These are phyloP conservation scores for Bombus sibiricus DNA, from an alignment of 1,140 invertebrate species.

Conservation along the genomic window DNA sequence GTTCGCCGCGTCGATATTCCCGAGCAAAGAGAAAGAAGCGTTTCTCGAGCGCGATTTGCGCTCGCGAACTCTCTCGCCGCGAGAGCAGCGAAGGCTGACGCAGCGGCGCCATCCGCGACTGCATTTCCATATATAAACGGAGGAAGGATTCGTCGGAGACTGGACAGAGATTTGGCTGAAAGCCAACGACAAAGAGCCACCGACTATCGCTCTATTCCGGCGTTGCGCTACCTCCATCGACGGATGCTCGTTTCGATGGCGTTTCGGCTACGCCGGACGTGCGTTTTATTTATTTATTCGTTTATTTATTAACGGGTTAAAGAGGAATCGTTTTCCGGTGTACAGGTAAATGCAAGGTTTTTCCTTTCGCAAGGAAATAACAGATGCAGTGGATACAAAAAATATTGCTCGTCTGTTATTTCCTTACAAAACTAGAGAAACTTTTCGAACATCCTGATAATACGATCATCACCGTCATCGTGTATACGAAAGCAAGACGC, in stretches of 20 bases:
- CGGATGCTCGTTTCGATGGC: not conserved
- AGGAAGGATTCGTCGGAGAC: constrained; percentile 61
- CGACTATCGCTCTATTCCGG: not conserved
- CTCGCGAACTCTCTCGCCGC: not conserved
- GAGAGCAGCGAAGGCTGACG: not conserved
- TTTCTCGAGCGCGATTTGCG: too few relatives aligned
- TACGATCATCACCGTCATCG: too few relatives aligned
- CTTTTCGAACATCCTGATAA: fast-evolving
- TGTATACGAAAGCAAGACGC: too few relatives aligned
- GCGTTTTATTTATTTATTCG: too few relatives aligned
- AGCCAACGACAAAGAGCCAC: constrained; percentile 49
- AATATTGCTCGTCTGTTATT: too few relatives aligned
- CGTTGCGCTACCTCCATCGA: too few relatives aligned
- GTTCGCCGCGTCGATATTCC: too few relatives aligned
- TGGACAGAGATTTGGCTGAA: constrained; percentile 61
- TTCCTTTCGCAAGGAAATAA: too few relatives aligned
- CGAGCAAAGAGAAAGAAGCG: not conserved
- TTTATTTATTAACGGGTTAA: not conserved
- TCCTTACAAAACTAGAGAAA: too few relatives aligned
- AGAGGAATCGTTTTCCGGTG: too few relatives aligned
- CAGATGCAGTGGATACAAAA: too few relatives aligned
- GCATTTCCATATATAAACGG: constrained; percentile 75
- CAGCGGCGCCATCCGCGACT: constrained; percentile 23
- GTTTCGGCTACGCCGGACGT: not conserved
- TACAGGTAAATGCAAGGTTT: too few relatives aligned